Conservation (phyloP, 1,140 invertebrate genomes). For the Drosophila littoralis region DNA sequence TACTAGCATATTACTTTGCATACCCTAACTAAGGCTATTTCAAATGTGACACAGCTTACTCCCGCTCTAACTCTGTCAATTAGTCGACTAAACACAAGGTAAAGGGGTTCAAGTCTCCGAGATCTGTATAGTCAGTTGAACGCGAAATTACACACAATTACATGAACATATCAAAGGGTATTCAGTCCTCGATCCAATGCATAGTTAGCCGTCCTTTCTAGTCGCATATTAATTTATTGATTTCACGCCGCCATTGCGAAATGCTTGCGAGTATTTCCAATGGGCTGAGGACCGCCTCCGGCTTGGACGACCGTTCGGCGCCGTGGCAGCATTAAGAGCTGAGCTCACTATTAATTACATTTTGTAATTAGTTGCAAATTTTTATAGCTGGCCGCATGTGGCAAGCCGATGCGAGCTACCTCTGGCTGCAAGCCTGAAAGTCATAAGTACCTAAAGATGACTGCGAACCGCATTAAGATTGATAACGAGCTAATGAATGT, state of each 20-base stretch:
- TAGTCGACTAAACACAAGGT: no score
- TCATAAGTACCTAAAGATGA: slow-evolving; percentile 45
- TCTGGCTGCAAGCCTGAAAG: slow-evolving; percentile 18
- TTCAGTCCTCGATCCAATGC: background rate
- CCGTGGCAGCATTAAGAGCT: slow-evolving; percentile 54
- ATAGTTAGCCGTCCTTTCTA: slow-evolving; percentile 2
- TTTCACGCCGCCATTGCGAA: slow-evolving; percentile 62
- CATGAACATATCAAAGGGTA: background rate
- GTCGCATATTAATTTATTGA: slow-evolving; percentile 71
- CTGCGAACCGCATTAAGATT: slow-evolving; percentile 72
- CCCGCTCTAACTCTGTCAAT: no score
- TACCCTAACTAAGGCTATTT: background rate
- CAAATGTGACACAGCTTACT: background rate
- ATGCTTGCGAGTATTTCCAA: slow-evolving; percentile 24
- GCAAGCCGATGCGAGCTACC: slow-evolving; percentile 13
- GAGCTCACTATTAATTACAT: slow-evolving; percentile 76
- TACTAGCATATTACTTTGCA: background rate
- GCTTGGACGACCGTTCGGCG: slow-evolving; percentile 34
- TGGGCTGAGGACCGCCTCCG: slow-evolving; percentile 2
- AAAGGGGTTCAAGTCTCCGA: no score
- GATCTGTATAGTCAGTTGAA: no score
- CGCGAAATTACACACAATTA: no score
- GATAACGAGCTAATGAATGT: slow-evolving; percentile 83
- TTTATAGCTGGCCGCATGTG: slow-evolving; percentile 50
- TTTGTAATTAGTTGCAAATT: slow-evolving; percentile 77